phyloP scores from a whole-genome alignment of 2,797 vertebrate species.

The Vipera ursinii region DNA sequence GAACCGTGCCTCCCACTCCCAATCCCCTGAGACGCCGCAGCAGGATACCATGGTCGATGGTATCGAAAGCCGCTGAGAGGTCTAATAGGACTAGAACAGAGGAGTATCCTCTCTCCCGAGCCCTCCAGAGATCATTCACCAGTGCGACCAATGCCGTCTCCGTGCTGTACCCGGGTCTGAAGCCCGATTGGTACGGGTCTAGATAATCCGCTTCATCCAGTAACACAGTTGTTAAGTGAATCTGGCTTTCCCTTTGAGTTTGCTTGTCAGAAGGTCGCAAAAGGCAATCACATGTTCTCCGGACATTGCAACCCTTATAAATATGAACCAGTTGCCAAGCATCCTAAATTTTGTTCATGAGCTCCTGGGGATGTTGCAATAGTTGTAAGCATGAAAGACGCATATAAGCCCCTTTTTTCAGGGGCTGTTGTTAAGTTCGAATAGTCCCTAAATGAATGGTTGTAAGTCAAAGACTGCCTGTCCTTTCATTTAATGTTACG shows the following conservation, averaged over 20 bases:
- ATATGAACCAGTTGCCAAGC: neutral
- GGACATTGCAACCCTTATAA: neutral
- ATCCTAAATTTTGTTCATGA: neutral
- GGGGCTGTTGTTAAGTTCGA: neutral
- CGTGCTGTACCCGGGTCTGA: too few species aligned
- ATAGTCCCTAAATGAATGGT: neutral
- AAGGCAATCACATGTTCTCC: neutral
- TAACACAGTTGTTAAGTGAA: neutral
- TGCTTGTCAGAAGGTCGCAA: neutral
- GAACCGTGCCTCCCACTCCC: too few species aligned
- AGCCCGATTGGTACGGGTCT: too few species aligned
- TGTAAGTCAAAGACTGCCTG: neutral
- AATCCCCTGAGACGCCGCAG: too few species aligned
- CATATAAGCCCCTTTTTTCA: neutral
- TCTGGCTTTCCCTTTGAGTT: neutral
- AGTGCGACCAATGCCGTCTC: too few species aligned
- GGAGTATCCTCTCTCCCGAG: too few species aligned
- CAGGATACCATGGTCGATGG: too few species aligned
- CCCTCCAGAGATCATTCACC: too few species aligned
- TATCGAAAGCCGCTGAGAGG: too few species aligned
- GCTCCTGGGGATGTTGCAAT: neutral
- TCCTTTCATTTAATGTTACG: neutral
- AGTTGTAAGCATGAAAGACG: neutral
- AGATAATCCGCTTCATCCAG: too few species aligned
- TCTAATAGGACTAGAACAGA: too few species aligned